Evolutionary conservation across 92 coral and sea anemone genomes (phyloP).

Genomic region (Palythoa heliodiscus): DNA sequence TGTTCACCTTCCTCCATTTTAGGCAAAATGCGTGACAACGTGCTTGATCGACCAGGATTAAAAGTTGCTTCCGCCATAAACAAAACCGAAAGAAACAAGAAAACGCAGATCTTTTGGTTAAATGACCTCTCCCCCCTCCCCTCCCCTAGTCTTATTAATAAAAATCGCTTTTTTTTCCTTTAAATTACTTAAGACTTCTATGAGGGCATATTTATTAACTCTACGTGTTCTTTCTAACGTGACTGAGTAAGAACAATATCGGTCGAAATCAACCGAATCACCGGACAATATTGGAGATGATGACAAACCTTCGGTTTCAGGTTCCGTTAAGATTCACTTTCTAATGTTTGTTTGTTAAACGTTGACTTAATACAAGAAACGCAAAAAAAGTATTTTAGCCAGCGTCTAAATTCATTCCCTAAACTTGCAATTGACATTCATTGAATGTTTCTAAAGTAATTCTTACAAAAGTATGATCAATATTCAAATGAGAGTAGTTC

Average conservation of each 20-base stretch:
- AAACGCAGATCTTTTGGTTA: not conserved
- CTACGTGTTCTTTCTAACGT: not conserved
- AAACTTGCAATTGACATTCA: no score
- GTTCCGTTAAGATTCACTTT: not conserved
- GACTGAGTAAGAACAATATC: not conserved
- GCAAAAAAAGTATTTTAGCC: no score
- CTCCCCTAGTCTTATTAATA: not conserved
- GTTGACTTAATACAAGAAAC: no score
- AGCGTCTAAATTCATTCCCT: no score
- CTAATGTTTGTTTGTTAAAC: not conserved
- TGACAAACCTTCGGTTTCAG: not conserved
- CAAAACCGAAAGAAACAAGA: slow-evolving; percentile 9
- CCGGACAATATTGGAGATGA: not conserved
- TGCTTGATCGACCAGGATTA: not conserved
- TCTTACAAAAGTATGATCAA: no score
- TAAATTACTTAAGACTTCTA: not conserved
- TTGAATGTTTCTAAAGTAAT: no score
- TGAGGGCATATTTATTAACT: not conserved
- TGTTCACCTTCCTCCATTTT: not conserved
- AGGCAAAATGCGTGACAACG: not conserved
- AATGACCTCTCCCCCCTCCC: not conserved
- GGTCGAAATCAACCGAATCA: not conserved
- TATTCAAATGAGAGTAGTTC: no score
- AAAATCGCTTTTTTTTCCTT: not conserved
- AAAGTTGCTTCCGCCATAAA: not conserved